Base-by-base conservation (phyloP, 1,140 invertebrate species). In the Tetraneura akinire region DNA sequence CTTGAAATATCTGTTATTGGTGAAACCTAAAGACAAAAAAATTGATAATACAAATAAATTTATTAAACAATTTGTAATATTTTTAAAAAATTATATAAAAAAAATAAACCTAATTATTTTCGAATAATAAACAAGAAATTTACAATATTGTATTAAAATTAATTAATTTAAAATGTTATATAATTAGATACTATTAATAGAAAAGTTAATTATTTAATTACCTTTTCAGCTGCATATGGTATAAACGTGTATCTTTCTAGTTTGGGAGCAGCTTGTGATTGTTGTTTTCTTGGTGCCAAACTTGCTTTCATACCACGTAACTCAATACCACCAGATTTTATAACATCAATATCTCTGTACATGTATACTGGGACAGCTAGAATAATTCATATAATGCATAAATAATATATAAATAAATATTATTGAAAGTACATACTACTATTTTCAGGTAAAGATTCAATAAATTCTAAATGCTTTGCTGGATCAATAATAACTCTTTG, bases 221-320 rank as follows among this genome's bases (percentile, higher is more conserved):
- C 82, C 80, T 89, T 90, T 0, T 92, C 89, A 83, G 89, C 90
- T 81, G 90, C 88, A 83, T 95, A 93, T 3, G 95, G 93, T 32
- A 96, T 86, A 84, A 97, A 97, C 14, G 87, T 87, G 84, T 94
- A 97, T 81, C 91, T 90, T 86, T 97, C 96, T 14, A 94, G 86
- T 81, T 92, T 92, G 11, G 94, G 96, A 14, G 90, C 82, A 26
- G 90, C 85, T 85, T 96, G 94, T 16, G 87, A 85, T 84, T 91
- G 90, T 81, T 91, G 90, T 81, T 94, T 90, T 81, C 93, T 89
- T 32, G 95, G 95, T 1, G 96, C 95, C 16, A 97, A 87, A 81
- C 93, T 94, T 0, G 94, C 92, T 86, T 97, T 97, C 84, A 98
- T 88, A 62, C 96, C 96, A 83, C 94, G 90, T 13, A 98, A 87